A percentile compares a stretch with the other conserved stretches of the same genome.
Conservation (phyloP, 2,113 vertebrate species). For the Corythoichthys haematopterus region DNA sequence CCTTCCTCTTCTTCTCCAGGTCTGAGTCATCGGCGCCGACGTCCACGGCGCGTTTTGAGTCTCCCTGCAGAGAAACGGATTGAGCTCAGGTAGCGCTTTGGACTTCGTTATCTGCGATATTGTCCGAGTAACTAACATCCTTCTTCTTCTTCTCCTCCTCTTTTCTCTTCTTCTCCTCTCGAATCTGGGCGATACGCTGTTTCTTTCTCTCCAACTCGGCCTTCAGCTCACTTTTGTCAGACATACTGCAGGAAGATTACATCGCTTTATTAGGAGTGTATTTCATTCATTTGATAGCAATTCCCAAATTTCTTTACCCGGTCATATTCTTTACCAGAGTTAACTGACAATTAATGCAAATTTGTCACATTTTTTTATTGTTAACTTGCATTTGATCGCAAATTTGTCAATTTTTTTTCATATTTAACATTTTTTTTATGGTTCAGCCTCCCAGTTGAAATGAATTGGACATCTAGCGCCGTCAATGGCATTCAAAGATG, state of each 20-base stretch:
- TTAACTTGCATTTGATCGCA: too few relatives aligned
- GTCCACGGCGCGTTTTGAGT: slow-evolving; percentile 56
- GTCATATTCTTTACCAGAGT: too few relatives aligned
- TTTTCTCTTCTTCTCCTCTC: slow-evolving; percentile 76
- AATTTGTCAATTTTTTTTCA: too few relatives aligned
- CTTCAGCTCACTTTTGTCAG: slow-evolving; percentile 75
- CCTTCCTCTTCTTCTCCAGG: slow-evolving; percentile 94
- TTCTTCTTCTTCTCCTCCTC: slow-evolving; percentile 76
- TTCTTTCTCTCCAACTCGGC: slow-evolving; percentile 76
- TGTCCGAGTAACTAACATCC: slow-evolving; percentile 50
- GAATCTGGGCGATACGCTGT: slow-evolving; percentile 73
- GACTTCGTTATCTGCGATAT: neutral
- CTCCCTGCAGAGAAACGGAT: slow-evolving; percentile 38
- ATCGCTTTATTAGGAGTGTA: neutral
- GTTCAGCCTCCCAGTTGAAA: too few relatives aligned
- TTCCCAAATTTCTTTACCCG: neutral
- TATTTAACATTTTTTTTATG: too few relatives aligned
- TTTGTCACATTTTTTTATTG: too few relatives aligned
- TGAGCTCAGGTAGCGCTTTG: neutral
- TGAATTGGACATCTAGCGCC: too few relatives aligned
- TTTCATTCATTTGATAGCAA: neutral
- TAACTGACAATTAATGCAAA: too few relatives aligned
- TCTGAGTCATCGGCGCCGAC: slow-evolving; percentile 81
- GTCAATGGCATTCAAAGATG: too few relatives aligned
- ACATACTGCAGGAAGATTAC: slow-evolving; percentile 55